A percentile compares a stretch with the other conserved stretches of the same genome.
These are phyloP conservation scores for Amphilophus citrinellus DNA, from an alignment of 2,113 vertebrate species.

Conservation along the genomic window DNA sequence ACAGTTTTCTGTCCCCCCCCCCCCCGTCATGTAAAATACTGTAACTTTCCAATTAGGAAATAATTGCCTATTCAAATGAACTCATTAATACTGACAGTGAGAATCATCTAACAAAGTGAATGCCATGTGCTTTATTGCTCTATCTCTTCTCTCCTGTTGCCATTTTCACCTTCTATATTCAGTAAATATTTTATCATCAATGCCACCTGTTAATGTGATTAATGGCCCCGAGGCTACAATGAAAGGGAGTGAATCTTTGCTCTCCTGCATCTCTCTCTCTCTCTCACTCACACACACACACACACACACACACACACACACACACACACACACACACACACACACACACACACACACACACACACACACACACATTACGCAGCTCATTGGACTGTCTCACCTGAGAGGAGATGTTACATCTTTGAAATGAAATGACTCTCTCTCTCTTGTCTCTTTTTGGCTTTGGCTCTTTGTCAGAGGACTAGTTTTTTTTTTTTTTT, in stretches of 20 bases:
- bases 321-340: too few species aligned
- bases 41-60: not conserved
- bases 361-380: constrained; percentile 35
- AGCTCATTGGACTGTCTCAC: not conserved
- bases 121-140: not conserved
- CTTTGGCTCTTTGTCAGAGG: constrained; percentile 5
- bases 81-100: constrained; percentile 17
- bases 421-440: constrained; percentile 35
- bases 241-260: constrained; percentile 26
- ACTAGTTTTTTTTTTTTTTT: not conserved
- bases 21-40: not conserved
- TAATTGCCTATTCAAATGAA: not conserved
- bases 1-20: too few species aligned
- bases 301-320: not conserved
- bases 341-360: too few species aligned
- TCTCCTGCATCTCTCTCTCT: not conserved
- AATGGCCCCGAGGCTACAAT: constrained; percentile 44
- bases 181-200: constrained; percentile 64
- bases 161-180: constrained; percentile 30
- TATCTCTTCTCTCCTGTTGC: constrained; percentile 7
- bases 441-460: constrained; percentile 24
- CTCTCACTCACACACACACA: constrained; percentile 24
- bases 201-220: constrained; percentile 70
- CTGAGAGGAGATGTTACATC: not conserved
- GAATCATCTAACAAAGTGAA: constrained; percentile 32